Percentiles rank a stretch among this genome's conserved stretches.
phyloP scores from a whole-genome alignment of 2,113 vertebrate species.

The Alligator sinensis region DNA sequence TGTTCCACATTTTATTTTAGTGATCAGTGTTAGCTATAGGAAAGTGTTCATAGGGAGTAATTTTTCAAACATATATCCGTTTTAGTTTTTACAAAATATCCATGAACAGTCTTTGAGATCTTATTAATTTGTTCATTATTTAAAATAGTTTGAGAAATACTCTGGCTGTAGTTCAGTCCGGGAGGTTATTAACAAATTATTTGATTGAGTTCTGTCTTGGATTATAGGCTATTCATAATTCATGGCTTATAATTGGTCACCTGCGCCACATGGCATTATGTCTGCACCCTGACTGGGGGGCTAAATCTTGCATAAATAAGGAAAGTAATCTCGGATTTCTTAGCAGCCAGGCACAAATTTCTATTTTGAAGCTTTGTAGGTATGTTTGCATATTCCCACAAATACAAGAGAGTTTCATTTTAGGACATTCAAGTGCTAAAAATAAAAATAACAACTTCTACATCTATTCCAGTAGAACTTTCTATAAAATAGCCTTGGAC shows the following conservation, averaged over 20 bases:
- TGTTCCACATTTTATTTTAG: too few relatives aligned
- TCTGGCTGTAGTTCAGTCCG: not conserved
- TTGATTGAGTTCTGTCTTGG: not conserved
- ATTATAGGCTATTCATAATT: not conserved
- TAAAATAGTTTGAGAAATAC: not conserved
- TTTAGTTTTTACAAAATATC: not conserved
- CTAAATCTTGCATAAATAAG: not conserved
- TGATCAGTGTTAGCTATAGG: not conserved
- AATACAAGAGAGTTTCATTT: not conserved
- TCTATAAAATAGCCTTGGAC: not conserved
- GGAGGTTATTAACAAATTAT: not conserved
- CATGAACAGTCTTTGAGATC: not conserved
- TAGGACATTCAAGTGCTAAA: not conserved
- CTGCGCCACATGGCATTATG: not conserved
- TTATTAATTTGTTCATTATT: not conserved
- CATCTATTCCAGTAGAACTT: not conserved
- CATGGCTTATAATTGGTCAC: not conserved
- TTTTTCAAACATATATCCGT: not conserved
- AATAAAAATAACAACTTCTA: not conserved
- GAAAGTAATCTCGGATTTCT: not conserved
- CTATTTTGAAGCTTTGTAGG: not conserved
- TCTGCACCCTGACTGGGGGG: not conserved
- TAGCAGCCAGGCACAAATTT: not conserved
- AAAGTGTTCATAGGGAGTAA: not conserved
- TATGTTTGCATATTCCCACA: not conserved